Conservation (phyloP, 2,113 vertebrate genomes). For the Boulengeromyrus knoepffleri region DNA sequence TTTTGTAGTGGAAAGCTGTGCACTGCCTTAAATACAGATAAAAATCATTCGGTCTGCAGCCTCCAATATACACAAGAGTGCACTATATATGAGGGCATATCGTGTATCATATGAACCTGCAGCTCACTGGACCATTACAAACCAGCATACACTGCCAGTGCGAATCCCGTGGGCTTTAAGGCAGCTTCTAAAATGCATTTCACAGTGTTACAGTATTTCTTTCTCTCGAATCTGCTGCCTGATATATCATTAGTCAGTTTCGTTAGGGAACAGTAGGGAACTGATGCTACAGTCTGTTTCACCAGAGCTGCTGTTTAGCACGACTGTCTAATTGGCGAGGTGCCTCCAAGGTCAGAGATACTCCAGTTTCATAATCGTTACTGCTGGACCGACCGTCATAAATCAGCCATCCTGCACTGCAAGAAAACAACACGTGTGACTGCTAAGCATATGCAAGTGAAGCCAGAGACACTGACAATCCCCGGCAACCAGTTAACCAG, state of each 20-base stretch:
- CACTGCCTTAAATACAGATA: background rate
- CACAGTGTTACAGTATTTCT: background rate
- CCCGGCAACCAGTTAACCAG: background rate
- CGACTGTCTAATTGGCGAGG: background rate
- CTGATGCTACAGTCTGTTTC: background rate
- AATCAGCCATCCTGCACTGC: background rate
- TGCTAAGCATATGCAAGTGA: background rate
- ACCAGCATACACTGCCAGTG: slow-evolving; percentile 1
- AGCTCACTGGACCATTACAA: slow-evolving; percentile 9
- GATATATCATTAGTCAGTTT: background rate
- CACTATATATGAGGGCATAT: slow-evolving; percentile 1
- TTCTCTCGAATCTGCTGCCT: background rate
- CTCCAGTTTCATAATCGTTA: background rate
- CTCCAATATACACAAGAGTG: slow-evolving; percentile 12
- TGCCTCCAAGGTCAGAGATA: background rate
- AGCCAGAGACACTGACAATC: background rate
- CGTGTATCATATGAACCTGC: slow-evolving; percentile 15
- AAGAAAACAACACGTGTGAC: background rate
- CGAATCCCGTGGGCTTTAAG: background rate
- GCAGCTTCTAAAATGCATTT: background rate
- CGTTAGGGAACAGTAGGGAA: background rate
- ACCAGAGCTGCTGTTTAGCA: background rate
- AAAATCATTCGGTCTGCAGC: background rate
- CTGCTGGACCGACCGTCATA: background rate
- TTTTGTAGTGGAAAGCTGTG: background rate